Conservation (phyloP, 2,113 vertebrate species). For the Trichomycterus rosablanca region DNA sequence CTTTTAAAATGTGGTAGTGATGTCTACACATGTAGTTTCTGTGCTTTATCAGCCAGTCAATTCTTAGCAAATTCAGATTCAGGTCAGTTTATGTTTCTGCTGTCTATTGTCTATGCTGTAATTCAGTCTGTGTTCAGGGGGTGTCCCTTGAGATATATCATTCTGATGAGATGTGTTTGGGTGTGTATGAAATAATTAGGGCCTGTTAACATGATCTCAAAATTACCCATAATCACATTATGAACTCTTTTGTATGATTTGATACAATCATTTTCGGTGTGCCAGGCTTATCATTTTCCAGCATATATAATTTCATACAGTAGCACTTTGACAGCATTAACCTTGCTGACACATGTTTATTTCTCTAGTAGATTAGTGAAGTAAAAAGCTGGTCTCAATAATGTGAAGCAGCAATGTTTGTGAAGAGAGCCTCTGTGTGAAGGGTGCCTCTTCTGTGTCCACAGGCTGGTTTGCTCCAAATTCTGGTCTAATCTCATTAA, state of each 20-base stretch:
- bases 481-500: slow-evolving; percentile 33
- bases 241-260: background rate
- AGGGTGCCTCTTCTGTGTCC: slow-evolving; percentile 24
- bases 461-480: slow-evolving; percentile 21
- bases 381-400: slow-evolving; percentile 11
- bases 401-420: background rate
- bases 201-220: background rate
- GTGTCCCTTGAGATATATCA: background rate
- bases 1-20: slow-evolving; percentile 1
- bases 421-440: slow-evolving; percentile 30
- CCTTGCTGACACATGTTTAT: background rate
- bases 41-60: slow-evolving; percentile 4
- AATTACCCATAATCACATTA: slow-evolving; percentile 6
- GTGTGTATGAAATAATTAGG: background rate
- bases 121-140: slow-evolving; percentile 15
- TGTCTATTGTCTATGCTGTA: slow-evolving; percentile 14
- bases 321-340: background rate
- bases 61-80: background rate
- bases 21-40: background rate
- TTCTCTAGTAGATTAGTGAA: background rate
- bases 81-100: background rate
- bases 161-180: background rate
- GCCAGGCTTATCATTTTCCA: background rate
- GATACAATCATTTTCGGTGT: background rate
- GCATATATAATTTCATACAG: background rate